Evolutionary conservation across 2,797 vertebrate genomes (phyloP).

Genomic region (Alfaro cultratus): DNA sequence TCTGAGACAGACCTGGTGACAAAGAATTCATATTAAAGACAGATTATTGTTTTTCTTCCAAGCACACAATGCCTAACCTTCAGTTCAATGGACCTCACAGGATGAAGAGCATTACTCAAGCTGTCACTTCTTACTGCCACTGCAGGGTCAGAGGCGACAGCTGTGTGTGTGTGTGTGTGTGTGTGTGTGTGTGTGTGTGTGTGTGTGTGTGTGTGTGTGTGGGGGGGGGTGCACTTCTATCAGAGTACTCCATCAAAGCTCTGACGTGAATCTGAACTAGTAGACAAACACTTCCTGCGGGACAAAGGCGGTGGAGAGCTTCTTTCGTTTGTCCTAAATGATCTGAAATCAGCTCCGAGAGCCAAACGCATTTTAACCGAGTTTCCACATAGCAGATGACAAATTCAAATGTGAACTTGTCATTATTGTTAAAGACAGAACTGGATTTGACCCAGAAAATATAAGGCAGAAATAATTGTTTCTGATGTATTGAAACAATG

Average conservation of each 20-base stretch:
- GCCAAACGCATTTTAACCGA: not conserved
- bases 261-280: conserved; percentile 54
- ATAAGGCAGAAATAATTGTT: not conserved
- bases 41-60: conserved; percentile 66
- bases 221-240: conserved; percentile 47
- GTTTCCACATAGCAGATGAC: not conserved
- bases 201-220: conserved; percentile 9
- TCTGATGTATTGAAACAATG: not conserved
- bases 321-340: not conserved
- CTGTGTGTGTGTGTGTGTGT: not conserved
- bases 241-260: conserved; percentile 70
- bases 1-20: conserved; percentile 44
- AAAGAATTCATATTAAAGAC: conserved; percentile 71
- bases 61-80: conserved; percentile 54
- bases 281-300: conserved; percentile 7
- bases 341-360: not conserved
- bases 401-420: not conserved
- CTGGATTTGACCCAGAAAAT: not conserved
- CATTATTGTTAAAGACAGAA: not conserved
- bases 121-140: conserved; percentile 63
- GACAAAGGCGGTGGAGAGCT: not conserved
- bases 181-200: no score
- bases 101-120: conserved; percentile 74
- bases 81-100: conserved; percentile 64
- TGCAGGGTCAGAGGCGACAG: conserved; percentile 60